phyloP scores from a whole-genome alignment of 37 sponge, comb jelly and placozoan genomes.

The Ephydatia muelleri region DNA sequence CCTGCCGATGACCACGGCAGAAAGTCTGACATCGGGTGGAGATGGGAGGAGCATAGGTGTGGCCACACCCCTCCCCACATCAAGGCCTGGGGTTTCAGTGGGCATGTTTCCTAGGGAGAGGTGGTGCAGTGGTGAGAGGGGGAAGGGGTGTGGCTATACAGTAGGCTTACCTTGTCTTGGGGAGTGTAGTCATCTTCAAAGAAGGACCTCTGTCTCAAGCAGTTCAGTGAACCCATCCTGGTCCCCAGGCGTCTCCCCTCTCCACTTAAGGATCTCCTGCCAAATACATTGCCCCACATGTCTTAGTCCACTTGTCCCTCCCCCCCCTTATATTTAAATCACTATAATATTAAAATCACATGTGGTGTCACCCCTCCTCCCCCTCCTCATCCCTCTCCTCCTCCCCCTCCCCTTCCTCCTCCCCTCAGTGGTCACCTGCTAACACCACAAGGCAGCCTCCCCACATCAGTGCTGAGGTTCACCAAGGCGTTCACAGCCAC shows the following conservation, averaged over 20 bases:
- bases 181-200: constrained; percentile 55
- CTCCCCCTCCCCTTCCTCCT: background rate
- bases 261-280: no score
- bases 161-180: background rate
- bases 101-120: background rate
- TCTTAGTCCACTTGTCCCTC: no score
- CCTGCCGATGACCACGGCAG: constrained; percentile 61
- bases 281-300: no score
- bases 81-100: constrained; percentile 36
- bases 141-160: background rate
- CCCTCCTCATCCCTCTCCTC: background rate
- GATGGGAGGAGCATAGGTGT: constrained; percentile 38
- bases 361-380: no score
- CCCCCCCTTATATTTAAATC: no score
- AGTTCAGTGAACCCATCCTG: constrained; percentile 22
- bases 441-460: constrained; percentile 66
- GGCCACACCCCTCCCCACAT: constrained; percentile 75
- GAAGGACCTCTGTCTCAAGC: constrained; percentile 47
- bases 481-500: constrained; percentile 65
- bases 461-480: constrained; percentile 79
- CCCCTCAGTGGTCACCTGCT: background rate
- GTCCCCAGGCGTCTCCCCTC: constrained; percentile 4
- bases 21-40: constrained; percentile 5
- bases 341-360: no score
- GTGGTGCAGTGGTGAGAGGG: background rate